Base-by-base conservation (phyloP, 2,888 invertebrate species). In the Ametastegia equiseti region DNA sequence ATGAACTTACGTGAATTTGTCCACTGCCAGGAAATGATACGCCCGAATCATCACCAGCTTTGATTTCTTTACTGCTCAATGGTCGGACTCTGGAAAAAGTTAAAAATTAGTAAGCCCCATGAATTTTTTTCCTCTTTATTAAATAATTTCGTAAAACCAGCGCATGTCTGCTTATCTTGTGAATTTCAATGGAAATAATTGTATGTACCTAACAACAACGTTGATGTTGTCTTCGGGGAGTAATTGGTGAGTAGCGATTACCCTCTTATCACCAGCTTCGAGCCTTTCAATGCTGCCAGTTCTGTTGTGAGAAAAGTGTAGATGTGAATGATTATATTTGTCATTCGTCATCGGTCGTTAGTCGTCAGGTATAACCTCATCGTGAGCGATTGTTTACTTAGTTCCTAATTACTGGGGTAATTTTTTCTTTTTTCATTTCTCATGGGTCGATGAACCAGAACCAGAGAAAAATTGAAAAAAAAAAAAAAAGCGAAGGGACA, bases 21-120 rank as follows among this genome's bases (percentile, higher is more conserved):
- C 98, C 98, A 89, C 96, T 96, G 67, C 98, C 98, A 0, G 98
- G 97, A 92, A 97, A 98, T 88, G 96, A 96, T 60, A 97, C 93
- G 73, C 96, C 94, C 84, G 94, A 93, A 3, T 94, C 94, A 87
- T 97, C 96, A 15, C 94, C 94, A 30, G 93, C 92, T 82, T 95
- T 94, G 27, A 94, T 93, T 92, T 98, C 98, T 89, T 95, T 96
- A 0, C 94, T 94, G 90, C 94, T 96, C 69, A 97, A 92, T 0
- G 98, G 98, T 23, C 98, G 94, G 0, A 98, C 97, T 90, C 98
- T 97, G 89, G 13, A 90, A 90, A 83, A 82, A 19, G 11, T 50
- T 39, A 63, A 39, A 77, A 15, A 50, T 47, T 33, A 39, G 13
- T 47, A 11, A 4, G n/a, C 47, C 11, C 42, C 42, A 42, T 42